Evolutionary conservation across 1,140 invertebrate species (phyloP), one percentile per base, ranked within the genome.

Genomic region (Drosophila pseudoobscura): DNA sequence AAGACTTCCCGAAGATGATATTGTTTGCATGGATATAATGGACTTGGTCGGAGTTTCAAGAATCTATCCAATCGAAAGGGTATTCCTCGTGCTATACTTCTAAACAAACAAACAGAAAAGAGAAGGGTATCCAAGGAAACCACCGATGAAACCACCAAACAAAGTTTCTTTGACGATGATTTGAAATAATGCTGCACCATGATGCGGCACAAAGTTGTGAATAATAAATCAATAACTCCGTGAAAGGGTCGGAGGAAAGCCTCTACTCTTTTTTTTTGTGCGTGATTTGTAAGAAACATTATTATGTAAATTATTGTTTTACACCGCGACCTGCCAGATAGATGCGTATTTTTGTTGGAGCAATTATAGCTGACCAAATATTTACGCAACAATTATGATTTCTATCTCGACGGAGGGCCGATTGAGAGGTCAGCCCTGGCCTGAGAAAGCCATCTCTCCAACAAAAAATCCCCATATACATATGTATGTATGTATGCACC

Each of bases 301-400:
- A 87, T 87, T 87, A 87, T 87, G 83, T 87, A 87, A 87, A 87
- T 85, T 80, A 82, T 82, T 68, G 82, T 72, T 78, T 83, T 72
- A 82, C 65, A 83, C 47, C 59, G 61, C 59, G 69, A 59, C 43
- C 69, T 35, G 57, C 54, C 46, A 41, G 53, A 54, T 43, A 60
- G 58, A 78, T 52, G 70, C 24, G 24, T 74, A 74, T 78, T 88
- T 87, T 63, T 82, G 74, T 75, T 82, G 64, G 59, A 87, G 78
- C 78, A 87, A 88, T 88, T 88, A 87, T 65, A 75, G 60, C 75
- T 88, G 78, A 78, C 82, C 83, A 88, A 87, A 87, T 88, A 83
- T 88, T 75, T 75, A 87, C 78, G 83, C 71, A 87, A 85, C 80
- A 85, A 85, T 88, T 76, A 88, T 88, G 78, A 83, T 83, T 68